These are phyloP conservation scores for Drosophila paucipuncta DNA, from an alignment of 2,888 invertebrate genomes.

Conservation along the genomic window DNA sequence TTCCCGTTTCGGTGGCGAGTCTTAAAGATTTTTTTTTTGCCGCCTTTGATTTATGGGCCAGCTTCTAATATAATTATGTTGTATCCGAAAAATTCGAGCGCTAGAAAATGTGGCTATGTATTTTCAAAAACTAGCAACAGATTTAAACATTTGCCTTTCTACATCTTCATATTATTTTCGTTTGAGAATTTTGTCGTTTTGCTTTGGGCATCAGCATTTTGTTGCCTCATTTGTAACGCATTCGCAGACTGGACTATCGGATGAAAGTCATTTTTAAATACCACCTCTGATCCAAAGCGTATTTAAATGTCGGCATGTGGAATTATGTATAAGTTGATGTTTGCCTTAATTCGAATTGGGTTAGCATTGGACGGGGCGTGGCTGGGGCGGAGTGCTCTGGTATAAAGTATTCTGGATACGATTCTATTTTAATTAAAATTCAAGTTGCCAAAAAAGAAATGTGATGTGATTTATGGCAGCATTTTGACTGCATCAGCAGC, in stretches of 20 bases:
- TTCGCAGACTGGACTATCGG: neutral
- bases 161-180: conserved; percentile 5
- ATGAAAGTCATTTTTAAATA: neutral
- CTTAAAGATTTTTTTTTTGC: conserved; percentile 13
- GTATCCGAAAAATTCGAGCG: conserved; percentile 65
- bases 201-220: neutral
- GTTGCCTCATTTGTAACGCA: neutral
- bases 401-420: conserved; percentile 35
- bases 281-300: conserved; percentile 6
- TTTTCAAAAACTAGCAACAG: conserved; percentile 63
- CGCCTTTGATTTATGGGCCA: conserved; percentile 73
- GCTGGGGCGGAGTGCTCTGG: conserved; percentile 5
- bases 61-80: conserved; percentile 80
- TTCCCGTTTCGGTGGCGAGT: conserved; percentile 24
- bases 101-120: conserved; percentile 64
- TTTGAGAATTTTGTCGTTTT: conserved; percentile 45
- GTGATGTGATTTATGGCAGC: conserved; percentile 67
- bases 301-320: conserved; percentile 7
- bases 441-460: conserved; percentile 69
- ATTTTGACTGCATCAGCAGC: conserved; percentile 52
- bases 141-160: conserved; percentile 36
- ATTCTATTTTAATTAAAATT: conserved; percentile 77
- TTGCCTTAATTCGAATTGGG: conserved; percentile 29
- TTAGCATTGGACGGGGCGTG: neutral
- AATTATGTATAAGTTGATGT: neutral